phyloP scores from a whole-genome alignment of 2,113 vertebrate species.

The Casuarius casuarius region DNA sequence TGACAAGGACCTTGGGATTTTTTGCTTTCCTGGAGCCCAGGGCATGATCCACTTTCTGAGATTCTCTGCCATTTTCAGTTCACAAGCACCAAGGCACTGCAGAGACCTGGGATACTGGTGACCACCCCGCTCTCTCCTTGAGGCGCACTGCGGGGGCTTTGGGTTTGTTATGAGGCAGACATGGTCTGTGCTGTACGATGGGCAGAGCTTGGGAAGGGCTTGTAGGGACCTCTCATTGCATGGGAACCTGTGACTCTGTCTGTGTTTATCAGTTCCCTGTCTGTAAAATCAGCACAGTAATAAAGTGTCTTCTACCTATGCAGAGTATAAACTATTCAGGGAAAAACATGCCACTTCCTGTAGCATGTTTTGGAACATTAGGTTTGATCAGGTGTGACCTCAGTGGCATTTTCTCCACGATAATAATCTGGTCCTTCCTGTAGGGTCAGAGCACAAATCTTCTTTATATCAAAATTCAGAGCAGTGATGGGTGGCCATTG shows the following conservation, averaged over 20 bases:
- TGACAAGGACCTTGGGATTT: neutral
- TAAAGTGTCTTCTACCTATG: neutral
- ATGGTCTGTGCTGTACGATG: neutral
- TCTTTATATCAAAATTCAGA: neutral
- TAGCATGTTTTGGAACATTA: neutral
- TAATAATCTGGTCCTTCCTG: neutral
- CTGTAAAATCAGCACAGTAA: neutral
- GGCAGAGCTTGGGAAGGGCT: neutral
- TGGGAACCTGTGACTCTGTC: accelerated
- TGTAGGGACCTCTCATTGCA: neutral
- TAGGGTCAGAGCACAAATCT: neutral
- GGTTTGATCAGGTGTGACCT: neutral
- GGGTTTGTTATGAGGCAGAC: neutral
- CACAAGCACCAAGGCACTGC: neutral
- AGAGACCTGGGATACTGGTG: neutral
- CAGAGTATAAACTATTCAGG: neutral
- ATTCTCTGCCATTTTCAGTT: neutral
- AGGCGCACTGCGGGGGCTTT: neutral
- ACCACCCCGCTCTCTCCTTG: neutral
- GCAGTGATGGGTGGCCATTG: accelerated
- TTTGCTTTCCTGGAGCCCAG: neutral
- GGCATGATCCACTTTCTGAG: neutral
- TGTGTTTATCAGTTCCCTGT: neutral
- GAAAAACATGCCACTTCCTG: neutral
- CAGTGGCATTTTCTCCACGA: neutral